Percentiles rank a stretch among this genome's conserved stretches.
phyloP scores from a whole-genome alignment of 64 coral and sea anemone genomes.

The Dendronephthya gigantea region DNA sequence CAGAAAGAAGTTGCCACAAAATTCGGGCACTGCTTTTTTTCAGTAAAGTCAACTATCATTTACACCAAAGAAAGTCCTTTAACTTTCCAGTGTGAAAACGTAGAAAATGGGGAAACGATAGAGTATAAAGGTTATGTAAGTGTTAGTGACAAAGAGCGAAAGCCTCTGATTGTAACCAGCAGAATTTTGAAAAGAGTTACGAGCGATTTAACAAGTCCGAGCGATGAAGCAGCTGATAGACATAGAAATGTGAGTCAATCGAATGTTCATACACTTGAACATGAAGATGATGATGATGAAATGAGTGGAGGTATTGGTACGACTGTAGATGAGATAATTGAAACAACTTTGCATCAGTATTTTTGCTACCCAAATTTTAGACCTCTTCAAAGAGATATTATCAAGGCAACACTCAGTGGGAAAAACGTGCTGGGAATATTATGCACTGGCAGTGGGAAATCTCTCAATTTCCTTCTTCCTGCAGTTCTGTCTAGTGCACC shows the following conservation, averaged over 20 bases:
- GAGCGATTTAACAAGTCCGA: too few relatives aligned
- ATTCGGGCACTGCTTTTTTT: not conserved
- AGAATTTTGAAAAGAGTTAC: too few relatives aligned
- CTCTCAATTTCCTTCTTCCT: conserved; percentile 24
- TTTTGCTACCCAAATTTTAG: conserved; percentile 8
- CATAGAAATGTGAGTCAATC: not conserved
- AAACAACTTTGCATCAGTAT: not conserved
- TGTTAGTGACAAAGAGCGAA: too few relatives aligned
- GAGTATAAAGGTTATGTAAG: too few relatives aligned
- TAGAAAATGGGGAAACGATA: too few relatives aligned
- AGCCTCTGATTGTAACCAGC: too few relatives aligned
- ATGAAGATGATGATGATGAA: not conserved
- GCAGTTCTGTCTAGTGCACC: not conserved
- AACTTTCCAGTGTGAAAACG: too few relatives aligned
- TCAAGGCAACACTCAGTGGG: not conserved
- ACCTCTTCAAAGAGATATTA: too few relatives aligned
- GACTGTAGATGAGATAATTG: not conserved
- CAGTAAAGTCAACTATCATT: not conserved
- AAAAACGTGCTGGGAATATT: conserved; percentile 13
- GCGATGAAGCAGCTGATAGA: not conserved
- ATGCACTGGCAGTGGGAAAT: conserved; percentile 30
- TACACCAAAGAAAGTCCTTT: not conserved
- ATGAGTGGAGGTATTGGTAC: not conserved
- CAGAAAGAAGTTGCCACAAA: not conserved
- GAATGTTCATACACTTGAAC: not conserved